These are phyloP conservation scores for Artibeus jamaicensis DNA, from an alignment of 2,797 vertebrate species.

Conservation along the genomic window DNA sequence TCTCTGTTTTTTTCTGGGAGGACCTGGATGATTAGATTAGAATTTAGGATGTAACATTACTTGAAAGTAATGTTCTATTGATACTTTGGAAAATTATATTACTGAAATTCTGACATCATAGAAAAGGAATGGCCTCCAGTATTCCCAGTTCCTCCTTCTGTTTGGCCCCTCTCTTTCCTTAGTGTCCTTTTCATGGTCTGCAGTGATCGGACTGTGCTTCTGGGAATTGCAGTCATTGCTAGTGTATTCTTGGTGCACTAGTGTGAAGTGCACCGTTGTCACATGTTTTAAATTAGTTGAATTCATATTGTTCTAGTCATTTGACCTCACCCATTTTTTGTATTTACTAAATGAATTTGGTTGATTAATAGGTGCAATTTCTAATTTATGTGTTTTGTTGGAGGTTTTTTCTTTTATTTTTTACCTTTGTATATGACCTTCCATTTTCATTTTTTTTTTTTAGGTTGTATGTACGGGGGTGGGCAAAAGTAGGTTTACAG, in stretches of 20 bases:
- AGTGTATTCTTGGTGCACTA: not conserved
- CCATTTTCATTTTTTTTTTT: not conserved
- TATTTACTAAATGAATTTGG: not conserved
- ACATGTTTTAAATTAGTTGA: conserved; percentile 22
- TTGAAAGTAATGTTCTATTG: not conserved
- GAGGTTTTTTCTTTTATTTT: not conserved
- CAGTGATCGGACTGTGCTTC: not conserved
- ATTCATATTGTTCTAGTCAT: not conserved
- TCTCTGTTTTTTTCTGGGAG: not conserved
- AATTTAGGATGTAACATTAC: not conserved
- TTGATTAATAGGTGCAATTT: not conserved
- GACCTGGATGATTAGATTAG: not conserved
- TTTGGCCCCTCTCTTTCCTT: not conserved
- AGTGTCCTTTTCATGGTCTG: not conserved
- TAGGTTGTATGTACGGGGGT: not conserved
- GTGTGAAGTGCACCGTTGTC: not conserved
- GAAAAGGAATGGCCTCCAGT: not conserved
- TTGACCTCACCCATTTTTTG: not conserved
- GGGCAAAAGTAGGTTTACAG: not conserved
- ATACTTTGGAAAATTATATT: conserved; percentile 19
- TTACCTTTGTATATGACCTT: not conserved
- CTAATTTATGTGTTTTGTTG: not conserved
- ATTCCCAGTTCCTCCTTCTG: not conserved
- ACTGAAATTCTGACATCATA: not conserved
- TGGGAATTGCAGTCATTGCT: not conserved